These are phyloP conservation scores for Saguinus midas DNA, from an alignment of 2,113 vertebrate species.

Conservation along the genomic window DNA sequence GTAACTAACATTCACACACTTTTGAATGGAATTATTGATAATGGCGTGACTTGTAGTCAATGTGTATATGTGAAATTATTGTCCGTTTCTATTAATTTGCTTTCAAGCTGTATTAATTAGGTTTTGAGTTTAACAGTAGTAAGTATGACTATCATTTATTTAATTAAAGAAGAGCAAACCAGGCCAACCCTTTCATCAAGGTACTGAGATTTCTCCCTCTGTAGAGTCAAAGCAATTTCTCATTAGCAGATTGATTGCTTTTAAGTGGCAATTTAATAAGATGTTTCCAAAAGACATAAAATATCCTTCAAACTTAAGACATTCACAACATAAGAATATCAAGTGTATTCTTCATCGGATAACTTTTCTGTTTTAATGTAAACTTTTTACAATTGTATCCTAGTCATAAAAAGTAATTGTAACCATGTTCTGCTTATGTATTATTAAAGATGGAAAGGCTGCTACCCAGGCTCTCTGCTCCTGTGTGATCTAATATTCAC, in stretches of 20 bases:
- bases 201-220: background rate
- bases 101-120: background rate
- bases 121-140: background rate
- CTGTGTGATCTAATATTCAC: conserved; percentile 20
- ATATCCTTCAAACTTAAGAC: background rate
- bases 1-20: background rate
- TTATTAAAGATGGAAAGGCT: background rate
- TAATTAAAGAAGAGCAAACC: background rate
- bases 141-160: background rate
- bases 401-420: conserved; percentile 1
- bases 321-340: background rate
- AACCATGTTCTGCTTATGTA: conserved; percentile 49
- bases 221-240: background rate
- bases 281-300: background rate
- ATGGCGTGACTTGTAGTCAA: background rate
- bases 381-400: background rate
- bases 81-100: background rate
- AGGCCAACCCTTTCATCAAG: background rate
- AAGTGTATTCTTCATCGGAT: background rate
- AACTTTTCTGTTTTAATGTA: background rate
- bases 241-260: background rate
- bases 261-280: background rate
- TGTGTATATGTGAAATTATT: background rate
- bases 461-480: conserved; percentile 48
- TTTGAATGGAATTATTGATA: background rate